phyloP scores from a whole-genome alignment of 1,140 invertebrate species.

The Arion vulgaris region DNA sequence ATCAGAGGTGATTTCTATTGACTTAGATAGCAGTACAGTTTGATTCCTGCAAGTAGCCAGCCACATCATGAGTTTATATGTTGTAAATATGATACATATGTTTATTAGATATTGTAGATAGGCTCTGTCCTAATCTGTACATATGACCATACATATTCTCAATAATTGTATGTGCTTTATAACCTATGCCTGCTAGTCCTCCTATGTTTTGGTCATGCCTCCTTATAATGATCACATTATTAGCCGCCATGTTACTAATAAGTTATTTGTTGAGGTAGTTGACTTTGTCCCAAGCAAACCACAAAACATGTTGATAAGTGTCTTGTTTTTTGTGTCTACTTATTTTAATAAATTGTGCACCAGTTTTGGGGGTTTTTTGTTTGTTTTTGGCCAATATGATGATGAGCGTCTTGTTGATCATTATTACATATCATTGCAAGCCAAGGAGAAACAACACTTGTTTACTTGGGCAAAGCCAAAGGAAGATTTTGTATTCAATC shows the following conservation, averaged over 20 bases:
- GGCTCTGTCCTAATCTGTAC: neutral
- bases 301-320: neutral
- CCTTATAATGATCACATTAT: neutral
- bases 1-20: too few species aligned
- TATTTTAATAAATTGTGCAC: neutral
- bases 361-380: neutral
- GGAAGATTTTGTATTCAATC: too few species aligned
- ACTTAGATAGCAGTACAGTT: too few species aligned
- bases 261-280: neutral
- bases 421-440: neutral
- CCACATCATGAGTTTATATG: too few species aligned
- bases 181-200: neutral
- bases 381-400: neutral
- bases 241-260: neutral
- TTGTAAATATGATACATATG: neutral
- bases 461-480: too few species aligned
- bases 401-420: neutral
- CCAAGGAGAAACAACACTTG: too few species aligned
- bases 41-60: too few species aligned
- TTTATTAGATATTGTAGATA: conserved; percentile 8
- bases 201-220: neutral
- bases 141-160: neutral
- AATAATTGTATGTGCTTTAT: neutral
- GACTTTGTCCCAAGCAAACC: neutral
- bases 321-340: too few species aligned